phyloP scores from a whole-genome alignment of 1,140 invertebrate genomes.

The Brachionus plicatilis region DNA sequence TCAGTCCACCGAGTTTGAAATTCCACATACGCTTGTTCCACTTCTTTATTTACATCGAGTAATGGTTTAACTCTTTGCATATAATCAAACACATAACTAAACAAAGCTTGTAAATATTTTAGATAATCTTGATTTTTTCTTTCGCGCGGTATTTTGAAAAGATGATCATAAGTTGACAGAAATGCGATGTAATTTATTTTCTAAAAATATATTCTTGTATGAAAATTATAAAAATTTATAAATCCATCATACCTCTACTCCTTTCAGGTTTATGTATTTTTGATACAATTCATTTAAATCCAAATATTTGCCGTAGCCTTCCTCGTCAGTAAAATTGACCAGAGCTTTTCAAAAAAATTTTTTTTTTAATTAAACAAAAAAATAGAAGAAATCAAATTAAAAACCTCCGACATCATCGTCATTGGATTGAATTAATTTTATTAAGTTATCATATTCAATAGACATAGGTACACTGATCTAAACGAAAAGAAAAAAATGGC shows the following conservation, averaged over 20 bases:
- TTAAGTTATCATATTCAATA: slow-evolving; percentile 89
- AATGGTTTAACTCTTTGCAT: slow-evolving; percentile 34
- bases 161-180: slow-evolving; percentile 83
- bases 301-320: slow-evolving; percentile 96
- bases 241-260: slow-evolving; percentile 67
- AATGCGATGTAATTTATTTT: slow-evolving; percentile 95
- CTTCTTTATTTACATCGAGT: slow-evolving; percentile 57
- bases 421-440: slow-evolving; percentile 78
- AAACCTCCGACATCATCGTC: slow-evolving; percentile 64
- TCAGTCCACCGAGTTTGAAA: slow-evolving; percentile 81
- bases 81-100: slow-evolving; percentile 18
- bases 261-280: slow-evolving; percentile 92
- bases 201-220: slow-evolving; percentile 49
- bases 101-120: slow-evolving; percentile 34
- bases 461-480: slow-evolving; percentile 82
- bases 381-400: slow-evolving; percentile 53
- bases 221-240: too few species aligned
- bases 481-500: slow-evolving; percentile 39
- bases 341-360: not conserved
- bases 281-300: slow-evolving; percentile 96
- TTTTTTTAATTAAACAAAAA: slow-evolving; percentile 19
- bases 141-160: slow-evolving; percentile 91
- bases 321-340: slow-evolving; percentile 85
- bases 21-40: slow-evolving; percentile 71
- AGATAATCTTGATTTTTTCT: slow-evolving; percentile 85